A percentile compares a stretch with the other conserved stretches of the same genome.
Conservation (phyloP, 2,888 invertebrate species). For the Crossocerus cetratus region DNA sequence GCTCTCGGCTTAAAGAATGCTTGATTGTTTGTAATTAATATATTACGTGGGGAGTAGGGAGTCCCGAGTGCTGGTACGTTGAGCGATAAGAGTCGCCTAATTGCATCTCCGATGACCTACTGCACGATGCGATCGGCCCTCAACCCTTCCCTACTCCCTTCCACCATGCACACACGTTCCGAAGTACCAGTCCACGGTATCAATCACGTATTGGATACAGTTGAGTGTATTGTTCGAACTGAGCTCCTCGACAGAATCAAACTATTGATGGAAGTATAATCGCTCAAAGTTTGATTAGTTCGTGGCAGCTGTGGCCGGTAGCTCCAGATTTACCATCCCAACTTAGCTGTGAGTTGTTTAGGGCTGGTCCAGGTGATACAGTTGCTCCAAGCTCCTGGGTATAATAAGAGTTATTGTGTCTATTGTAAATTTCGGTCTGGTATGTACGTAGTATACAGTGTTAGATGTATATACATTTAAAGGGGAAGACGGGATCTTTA, state of each 20-base stretch:
- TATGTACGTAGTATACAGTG: too few relatives aligned
- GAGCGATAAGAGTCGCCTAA: conserved; percentile 68
- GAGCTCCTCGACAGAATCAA: background rate
- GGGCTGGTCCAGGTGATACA: too few relatives aligned
- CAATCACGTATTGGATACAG: background rate
- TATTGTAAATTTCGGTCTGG: too few relatives aligned
- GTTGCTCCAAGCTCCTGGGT: too few relatives aligned
- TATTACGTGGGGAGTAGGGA: conserved; percentile 69
- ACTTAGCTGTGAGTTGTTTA: too few relatives aligned
- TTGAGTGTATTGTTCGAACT: background rate
- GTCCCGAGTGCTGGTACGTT: conserved; percentile 61
- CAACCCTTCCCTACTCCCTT: too few relatives aligned
- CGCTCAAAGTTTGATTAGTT: too few relatives aligned
- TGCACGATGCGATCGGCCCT: conserved; percentile 24
- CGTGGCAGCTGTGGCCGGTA: too few relatives aligned
- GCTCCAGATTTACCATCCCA: too few relatives aligned
- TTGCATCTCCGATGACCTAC: conserved; percentile 43
- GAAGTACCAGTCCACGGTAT: background rate
- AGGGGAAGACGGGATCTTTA: conserved; percentile 24
- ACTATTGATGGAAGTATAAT: background rate
- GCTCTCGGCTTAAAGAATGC: conserved; percentile 57
- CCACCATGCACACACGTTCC: too few relatives aligned
- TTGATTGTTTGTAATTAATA: conserved; percentile 74
- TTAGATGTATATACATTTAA: too few relatives aligned
- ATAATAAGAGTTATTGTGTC: too few relatives aligned